Evolutionary conservation across 1,140 invertebrate species (phyloP).

Genomic region (Physella acuta): DNA sequence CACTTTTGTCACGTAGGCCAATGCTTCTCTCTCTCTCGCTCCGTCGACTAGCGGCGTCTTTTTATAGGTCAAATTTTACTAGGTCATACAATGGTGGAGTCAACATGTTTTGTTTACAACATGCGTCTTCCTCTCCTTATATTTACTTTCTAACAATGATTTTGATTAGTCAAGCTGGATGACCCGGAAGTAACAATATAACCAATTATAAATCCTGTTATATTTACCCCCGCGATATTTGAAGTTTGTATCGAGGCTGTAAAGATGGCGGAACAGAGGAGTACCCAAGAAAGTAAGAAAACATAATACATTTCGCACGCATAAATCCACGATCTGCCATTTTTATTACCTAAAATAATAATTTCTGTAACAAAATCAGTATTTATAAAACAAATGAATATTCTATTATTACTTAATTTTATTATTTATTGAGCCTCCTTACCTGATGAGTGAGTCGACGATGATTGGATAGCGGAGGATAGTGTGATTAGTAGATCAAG

Average conservation of each 20-base stretch:
- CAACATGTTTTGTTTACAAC: background rate
- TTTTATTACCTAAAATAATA: no score
- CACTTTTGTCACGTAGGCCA: background rate
- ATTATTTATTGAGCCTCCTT: no score
- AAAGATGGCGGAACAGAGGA: slow-evolving; percentile 7
- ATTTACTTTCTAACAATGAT: background rate
- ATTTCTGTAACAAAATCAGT: no score
- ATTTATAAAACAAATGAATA: no score
- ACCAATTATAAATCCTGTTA: background rate
- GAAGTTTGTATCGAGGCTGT: slow-evolving; percentile 8
- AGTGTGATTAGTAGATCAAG: no score
- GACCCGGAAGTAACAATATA: background rate
- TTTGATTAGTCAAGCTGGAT: background rate
- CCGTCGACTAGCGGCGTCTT: background rate
- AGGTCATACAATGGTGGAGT: background rate
- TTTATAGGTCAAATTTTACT: background rate
- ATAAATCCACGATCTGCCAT: no score
- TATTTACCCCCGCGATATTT: slow-evolving; percentile 13
- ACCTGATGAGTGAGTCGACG: no score
- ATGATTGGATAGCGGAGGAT: no score
- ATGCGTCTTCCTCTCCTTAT: background rate
- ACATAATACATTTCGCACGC: no score
- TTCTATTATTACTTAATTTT: no score
- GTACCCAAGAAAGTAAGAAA: background rate
- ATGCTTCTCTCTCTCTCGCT: no score